phyloP scores from a whole-genome alignment of 2,113 vertebrate species.

The Tachycineta bicolor region DNA sequence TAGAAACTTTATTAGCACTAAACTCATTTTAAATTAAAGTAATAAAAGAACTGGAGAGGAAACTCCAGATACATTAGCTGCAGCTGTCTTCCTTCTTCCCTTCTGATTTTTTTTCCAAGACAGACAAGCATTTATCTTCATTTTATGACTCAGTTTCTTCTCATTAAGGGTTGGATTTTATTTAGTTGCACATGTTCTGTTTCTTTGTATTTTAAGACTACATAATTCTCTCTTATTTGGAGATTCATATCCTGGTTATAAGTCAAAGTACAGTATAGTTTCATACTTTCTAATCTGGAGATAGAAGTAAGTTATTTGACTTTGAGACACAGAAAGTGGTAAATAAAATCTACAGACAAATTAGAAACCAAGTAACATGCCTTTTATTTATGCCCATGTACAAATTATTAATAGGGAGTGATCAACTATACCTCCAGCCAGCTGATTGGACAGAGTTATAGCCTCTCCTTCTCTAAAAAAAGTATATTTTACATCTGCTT shows the following conservation, averaged over 20 bases:
- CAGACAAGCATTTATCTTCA: constrained; percentile 26
- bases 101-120: not conserved
- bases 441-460: not conserved
- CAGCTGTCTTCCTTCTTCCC: constrained; percentile 10
- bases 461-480: not conserved
- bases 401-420: not conserved
- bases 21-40: constrained; percentile 44
- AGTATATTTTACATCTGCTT: not conserved
- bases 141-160: constrained; percentile 4
- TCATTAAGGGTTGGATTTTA: not conserved
- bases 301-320: not conserved
- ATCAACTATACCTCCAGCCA: not conserved
- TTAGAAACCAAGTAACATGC: not conserved
- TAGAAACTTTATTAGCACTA: constrained; percentile 40
- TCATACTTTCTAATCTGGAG: not conserved
- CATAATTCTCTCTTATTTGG: not conserved
- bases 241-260: not conserved
- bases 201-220: not conserved
- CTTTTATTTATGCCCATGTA: not conserved
- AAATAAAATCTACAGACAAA: not conserved
- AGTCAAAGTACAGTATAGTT: not conserved
- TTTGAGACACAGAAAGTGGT: not conserved
- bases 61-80: not conserved
- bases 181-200: not conserved
- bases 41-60: constrained; percentile 33